Evolutionary conservation across 2,797 vertebrate genomes (phyloP).

Genomic region (Oreochromis grahami): DNA sequence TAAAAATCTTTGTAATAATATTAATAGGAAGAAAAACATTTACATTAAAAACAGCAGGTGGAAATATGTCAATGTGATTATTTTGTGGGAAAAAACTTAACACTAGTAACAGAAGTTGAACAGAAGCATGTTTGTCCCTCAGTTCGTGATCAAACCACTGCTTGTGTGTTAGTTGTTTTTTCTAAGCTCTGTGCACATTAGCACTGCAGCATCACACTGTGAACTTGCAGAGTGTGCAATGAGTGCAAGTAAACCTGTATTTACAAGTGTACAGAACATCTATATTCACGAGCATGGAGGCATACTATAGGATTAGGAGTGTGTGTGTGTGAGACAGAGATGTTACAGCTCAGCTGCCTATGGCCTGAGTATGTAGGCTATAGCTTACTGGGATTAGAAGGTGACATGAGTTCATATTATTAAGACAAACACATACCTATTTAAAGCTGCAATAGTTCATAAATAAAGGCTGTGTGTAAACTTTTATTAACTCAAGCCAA

Average conservation of each 20-base stretch:
- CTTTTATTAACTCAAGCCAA: not conserved
- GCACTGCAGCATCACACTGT: not conserved
- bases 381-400: slow-evolving; percentile 48
- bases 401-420: slow-evolving; percentile 31
- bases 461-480: not conserved
- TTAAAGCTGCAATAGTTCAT: not conserved
- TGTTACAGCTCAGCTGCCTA: not conserved
- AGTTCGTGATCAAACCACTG: not conserved
- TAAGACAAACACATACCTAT: not conserved
- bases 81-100: not conserved
- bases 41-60: not conserved
- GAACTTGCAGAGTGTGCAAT: not conserved
- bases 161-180: not conserved
- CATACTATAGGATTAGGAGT: slow-evolving; percentile 44
- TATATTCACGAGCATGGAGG: slow-evolving; percentile 27
- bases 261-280: slow-evolving; percentile 9
- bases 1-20: not conserved
- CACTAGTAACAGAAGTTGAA: not conserved
- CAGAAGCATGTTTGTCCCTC: not conserved
- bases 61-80: not conserved
- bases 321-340: slow-evolving; percentile 5
- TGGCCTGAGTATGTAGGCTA: slow-evolving; percentile 13
- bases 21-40: not conserved
- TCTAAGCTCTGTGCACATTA: not conserved
- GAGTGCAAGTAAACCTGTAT: slow-evolving; percentile 15